Conservation (phyloP, 2,113 vertebrate genomes). For the Larimichthys polyactis region DNA sequence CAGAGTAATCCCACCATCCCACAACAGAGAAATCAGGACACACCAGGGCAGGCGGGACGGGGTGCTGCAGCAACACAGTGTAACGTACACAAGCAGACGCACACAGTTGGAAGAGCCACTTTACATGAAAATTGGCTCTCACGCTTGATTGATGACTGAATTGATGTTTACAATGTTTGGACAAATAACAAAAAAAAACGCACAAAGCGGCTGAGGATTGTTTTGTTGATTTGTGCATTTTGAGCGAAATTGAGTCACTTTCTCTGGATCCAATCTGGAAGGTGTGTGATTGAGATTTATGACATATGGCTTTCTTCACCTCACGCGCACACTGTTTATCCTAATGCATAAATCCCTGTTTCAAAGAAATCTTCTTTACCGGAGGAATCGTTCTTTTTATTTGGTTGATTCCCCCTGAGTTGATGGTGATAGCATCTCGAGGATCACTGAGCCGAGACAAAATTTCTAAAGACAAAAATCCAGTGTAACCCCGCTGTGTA, state of each 20-base stretch:
- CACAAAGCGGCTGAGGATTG: constrained; percentile 7
- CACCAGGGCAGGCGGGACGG: constrained; percentile 53
- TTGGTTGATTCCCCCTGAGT: background rate
- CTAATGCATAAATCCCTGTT: background rate
- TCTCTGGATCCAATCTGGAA: background rate
- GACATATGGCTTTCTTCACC: background rate
- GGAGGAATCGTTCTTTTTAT: constrained; percentile 15
- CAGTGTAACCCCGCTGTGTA: constrained; percentile 34
- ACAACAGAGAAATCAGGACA: constrained; percentile 71
- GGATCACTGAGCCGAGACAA: constrained; percentile 25
- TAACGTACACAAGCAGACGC: background rate
- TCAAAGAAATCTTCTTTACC: background rate
- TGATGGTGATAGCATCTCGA: constrained; percentile 9
- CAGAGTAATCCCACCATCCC: constrained; percentile 72
- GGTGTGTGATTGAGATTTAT: constrained; percentile 22
- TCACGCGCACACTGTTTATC: background rate
- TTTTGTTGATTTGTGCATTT: constrained; percentile 21
- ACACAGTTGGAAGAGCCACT: constrained; percentile 30
- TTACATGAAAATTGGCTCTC: constrained; percentile 54
- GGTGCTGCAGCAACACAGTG: constrained; percentile 20
- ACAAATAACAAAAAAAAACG: constrained; percentile 41
- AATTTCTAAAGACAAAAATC: background rate
- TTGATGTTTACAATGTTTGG: constrained; percentile 51
- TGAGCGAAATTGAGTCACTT: constrained; percentile 32
- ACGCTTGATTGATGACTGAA: constrained; percentile 41